Conservation (phyloP, 2,113 vertebrate genomes). For the Alexandromys fortis region DNA sequence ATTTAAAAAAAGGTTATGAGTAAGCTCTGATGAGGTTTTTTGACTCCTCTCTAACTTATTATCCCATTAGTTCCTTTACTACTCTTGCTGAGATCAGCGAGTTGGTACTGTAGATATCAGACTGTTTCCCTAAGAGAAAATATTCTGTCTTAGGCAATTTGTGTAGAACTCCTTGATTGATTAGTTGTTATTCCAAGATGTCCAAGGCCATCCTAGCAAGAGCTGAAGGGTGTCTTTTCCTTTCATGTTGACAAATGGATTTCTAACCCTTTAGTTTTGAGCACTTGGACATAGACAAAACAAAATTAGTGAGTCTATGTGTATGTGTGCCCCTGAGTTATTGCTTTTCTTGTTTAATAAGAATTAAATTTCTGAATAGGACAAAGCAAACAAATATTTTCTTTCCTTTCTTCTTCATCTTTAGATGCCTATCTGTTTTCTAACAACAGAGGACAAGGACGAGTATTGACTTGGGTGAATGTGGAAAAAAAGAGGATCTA, state of each 20-base stretch:
- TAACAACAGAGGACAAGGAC: not conserved
- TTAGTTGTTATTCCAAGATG: constrained; percentile 43
- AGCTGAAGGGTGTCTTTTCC: constrained; percentile 18
- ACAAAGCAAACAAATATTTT: not conserved
- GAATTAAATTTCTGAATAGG: constrained; percentile 69
- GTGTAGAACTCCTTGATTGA: constrained; percentile 59
- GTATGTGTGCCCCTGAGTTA: constrained; percentile 18
- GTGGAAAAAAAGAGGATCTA: no score
- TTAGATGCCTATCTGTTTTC: not conserved
- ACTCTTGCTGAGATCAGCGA: constrained; percentile 2
- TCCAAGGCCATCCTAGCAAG: constrained; percentile 42
- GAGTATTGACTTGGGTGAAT: not conserved
- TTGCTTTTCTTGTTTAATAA: constrained; percentile 71
- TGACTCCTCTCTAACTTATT: not conserved
- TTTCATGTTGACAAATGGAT: constrained; percentile 54
- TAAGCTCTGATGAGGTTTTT: not conserved
- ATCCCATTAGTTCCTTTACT: not conserved
- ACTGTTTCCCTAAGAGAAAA: constrained; percentile 33
- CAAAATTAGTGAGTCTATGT: constrained; percentile 49
- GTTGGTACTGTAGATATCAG: not conserved
- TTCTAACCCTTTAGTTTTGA: constrained; percentile 54
- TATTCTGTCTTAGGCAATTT: constrained; percentile 44
- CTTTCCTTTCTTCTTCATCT: no score
- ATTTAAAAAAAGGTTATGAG: not conserved
- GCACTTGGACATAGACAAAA: constrained; percentile 55